Conservation (phyloP, 2,797 vertebrate genomes). For the Crax fasciolata region DNA sequence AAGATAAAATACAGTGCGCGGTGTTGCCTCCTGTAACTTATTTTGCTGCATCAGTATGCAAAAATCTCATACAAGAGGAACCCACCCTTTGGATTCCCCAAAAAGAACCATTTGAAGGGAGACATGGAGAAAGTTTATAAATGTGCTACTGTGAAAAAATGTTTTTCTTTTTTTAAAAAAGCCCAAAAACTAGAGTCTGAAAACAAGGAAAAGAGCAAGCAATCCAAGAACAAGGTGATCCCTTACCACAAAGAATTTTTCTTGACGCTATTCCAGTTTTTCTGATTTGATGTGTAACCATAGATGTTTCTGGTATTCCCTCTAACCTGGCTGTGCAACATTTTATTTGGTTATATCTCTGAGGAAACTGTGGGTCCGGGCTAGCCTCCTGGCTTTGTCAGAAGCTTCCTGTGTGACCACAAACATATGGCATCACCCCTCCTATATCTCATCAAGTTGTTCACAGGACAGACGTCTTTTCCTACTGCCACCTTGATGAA, state of each 20-base stretch:
- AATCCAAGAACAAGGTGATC: neutral
- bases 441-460: neutral
- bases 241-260: neutral
- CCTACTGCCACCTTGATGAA: neutral
- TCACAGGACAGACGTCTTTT: neutral
- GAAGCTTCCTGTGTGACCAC: neutral
- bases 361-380: neutral
- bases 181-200: neutral
- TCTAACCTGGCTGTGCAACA: neutral
- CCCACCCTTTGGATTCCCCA: neutral
- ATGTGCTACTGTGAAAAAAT: neutral
- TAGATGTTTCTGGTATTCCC: neutral
- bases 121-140: neutral
- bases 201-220: rapidly evolving
- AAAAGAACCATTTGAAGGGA: neutral
- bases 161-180: neutral
- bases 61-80: neutral
- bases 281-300: neutral
- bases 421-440: neutral
- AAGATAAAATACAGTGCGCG: neutral
- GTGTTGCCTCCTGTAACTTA: neutral
- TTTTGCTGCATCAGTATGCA: neutral
- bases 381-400: neutral
- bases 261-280: neutral
- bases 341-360: neutral